Evolutionary conservation across 1,140 invertebrate genomes (phyloP), one percentile per base, ranked within the genome.

Genomic region (Ips nitidus): DNA sequence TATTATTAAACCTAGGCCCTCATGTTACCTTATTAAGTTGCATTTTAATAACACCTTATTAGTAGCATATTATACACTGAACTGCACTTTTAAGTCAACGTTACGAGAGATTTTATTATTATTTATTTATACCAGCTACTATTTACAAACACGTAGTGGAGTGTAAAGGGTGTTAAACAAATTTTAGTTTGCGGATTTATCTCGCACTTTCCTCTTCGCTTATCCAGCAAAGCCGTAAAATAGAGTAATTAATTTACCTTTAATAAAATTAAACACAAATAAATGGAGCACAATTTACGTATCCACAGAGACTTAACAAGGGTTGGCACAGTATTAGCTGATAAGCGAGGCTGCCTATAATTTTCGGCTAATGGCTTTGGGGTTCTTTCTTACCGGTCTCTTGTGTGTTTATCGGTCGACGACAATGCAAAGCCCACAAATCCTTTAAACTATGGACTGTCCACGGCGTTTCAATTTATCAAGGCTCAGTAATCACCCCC

Each of bases 391-490:
- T 43, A 52, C 37, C 39, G 38, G 40, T 53, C 6, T 22, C 42
- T 40, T 52, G 37, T 43, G 47, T 52, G 40, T 52, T 63, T 63
- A 63, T 63, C 50, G 39, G 61, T 4, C 61, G 61, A 63, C 61
- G 61, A 52, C 50, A 43, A 40, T 63, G 42, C 39, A 43, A 52
- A 63, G 42, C 61, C 47, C 50, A 6, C 40, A 4, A 53, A 63
- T 63, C 61, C 61, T 52, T 53, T 63, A 63, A 63, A 63, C 61
- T 63, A 63, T 63, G 61, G 50, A n/a, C 61, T 63, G 61, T 41
- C 50, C 61, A 40, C 43, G 47, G 36, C 39, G 40, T 63, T 63
- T 63, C 45, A 63, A 22, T 63, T 63, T 63, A 63, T 63, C 61
- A 52, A 63, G 45, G 3, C 3, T 45, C 36, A 37, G 7, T 38